phyloP scores from a whole-genome alignment of 2,888 invertebrate species.

The Acanthoscelides obtectus region DNA sequence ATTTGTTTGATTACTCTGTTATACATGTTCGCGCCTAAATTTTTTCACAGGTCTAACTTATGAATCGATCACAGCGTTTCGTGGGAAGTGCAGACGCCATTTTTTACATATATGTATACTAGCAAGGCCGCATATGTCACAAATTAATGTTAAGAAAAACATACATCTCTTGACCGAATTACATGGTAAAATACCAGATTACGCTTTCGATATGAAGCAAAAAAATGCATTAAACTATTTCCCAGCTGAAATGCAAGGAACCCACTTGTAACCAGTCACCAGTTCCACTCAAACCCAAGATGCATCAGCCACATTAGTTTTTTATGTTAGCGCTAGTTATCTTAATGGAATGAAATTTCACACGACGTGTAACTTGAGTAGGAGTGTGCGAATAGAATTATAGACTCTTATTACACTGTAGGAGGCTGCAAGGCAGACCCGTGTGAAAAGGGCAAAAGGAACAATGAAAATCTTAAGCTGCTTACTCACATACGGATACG shows the following conservation, averaged over 20 bases:
- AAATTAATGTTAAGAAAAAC: too few species aligned
- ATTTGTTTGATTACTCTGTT: too few species aligned
- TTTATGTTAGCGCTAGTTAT: background rate
- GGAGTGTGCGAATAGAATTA: background rate
- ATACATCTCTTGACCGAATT: too few species aligned
- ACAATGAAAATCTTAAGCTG: too few species aligned
- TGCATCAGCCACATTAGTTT: background rate
- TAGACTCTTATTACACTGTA: background rate
- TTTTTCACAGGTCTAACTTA: too few species aligned
- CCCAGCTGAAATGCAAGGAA: background rate
- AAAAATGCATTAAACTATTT: background rate
- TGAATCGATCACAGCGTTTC: too few species aligned
- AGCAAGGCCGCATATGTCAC: too few species aligned
- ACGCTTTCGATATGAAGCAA: background rate
- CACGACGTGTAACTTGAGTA: background rate
- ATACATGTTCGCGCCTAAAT: too few species aligned
- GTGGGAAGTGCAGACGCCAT: too few species aligned
- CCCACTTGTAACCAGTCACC: background rate
- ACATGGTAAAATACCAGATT: background rate
- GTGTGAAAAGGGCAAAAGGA: background rate
- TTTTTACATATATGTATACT: too few species aligned
- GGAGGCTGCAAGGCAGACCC: background rate
- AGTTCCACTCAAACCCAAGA: background rate
- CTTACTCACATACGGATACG: too few species aligned
- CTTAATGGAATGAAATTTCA: background rate